These are phyloP conservation scores for Edolisoma coerulescens DNA, from an alignment of 2,113 vertebrate genomes.

Conservation along the genomic window DNA sequence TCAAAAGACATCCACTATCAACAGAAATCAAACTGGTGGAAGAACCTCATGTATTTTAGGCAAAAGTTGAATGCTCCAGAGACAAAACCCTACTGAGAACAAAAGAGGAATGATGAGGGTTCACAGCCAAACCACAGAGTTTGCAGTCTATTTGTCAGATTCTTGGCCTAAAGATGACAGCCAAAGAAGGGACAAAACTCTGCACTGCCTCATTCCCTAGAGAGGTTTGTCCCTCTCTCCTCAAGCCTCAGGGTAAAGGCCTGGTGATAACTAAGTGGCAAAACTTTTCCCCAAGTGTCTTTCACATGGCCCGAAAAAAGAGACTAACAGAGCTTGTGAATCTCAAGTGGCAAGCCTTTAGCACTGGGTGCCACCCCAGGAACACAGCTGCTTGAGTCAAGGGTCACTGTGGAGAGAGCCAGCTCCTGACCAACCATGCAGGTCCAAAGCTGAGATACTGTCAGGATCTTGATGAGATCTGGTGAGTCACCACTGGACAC, in stretches of 20 bases:
- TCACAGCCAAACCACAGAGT: constrained; percentile 16
- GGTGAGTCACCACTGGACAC: not conserved
- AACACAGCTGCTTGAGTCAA: not conserved
- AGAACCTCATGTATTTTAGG: not conserved
- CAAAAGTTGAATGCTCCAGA: not conserved
- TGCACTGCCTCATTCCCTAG: not conserved
- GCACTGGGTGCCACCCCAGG: not conserved
- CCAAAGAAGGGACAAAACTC: not conserved
- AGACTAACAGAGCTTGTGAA: not conserved
- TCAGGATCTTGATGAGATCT: not conserved
- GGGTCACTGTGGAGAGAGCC: not conserved
- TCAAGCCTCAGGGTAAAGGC: not conserved
- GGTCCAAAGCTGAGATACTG: not conserved
- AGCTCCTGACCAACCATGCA: not conserved
- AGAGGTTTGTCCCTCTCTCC: not conserved
- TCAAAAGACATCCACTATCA: not conserved
- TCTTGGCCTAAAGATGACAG: not conserved
- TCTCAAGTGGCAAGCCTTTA: not conserved
- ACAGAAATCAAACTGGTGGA: not conserved
- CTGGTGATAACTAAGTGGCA: not conserved
- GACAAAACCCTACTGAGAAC: not conserved
- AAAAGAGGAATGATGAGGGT: not conserved
- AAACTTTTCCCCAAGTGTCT: not conserved
- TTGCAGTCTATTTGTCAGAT: not conserved
- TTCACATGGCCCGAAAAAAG: not conserved